These are phyloP conservation scores for Bradypus variegatus DNA, from an alignment of 2,797 vertebrate genomes.

Conservation along the genomic window DNA sequence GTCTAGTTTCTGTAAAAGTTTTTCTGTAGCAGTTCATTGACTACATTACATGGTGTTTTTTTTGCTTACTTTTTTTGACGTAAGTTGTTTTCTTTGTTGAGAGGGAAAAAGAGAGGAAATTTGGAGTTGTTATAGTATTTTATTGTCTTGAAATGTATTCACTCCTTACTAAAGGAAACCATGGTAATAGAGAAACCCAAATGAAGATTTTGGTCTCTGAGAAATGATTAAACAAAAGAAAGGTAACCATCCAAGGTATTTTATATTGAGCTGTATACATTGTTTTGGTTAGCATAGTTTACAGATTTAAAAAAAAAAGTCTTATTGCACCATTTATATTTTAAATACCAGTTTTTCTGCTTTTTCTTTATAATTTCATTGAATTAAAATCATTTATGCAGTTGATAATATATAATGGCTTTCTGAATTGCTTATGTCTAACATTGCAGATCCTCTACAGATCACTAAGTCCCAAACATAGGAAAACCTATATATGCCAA, in stretches of 20 bases:
- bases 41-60: neutral
- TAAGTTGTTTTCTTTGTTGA: slow-evolving; percentile 9
- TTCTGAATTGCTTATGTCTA: slow-evolving; percentile 32
- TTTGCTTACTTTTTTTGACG: neutral
- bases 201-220: neutral
- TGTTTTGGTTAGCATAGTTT: slow-evolving; percentile 1
- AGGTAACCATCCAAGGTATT: slow-evolving; percentile 18
- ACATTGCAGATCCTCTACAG: neutral
- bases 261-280: neutral
- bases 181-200: neutral
- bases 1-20: slow-evolving; percentile 14
- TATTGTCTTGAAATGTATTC: slow-evolving; percentile 29
- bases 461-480: neutral
- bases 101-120: neutral
- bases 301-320: neutral
- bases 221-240: slow-evolving; percentile 14
- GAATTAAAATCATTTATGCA: slow-evolving; percentile 26
- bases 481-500: slow-evolving; percentile 28
- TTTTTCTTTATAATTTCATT: slow-evolving; percentile 33
- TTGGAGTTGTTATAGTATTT: neutral
- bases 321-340: neutral
- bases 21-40: neutral
- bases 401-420: neutral
- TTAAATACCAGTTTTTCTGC: slow-evolving; percentile 40
- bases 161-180: neutral